Conservation (phyloP, 2,888 invertebrate species). For the Argyresthia goedartella region DNA sequence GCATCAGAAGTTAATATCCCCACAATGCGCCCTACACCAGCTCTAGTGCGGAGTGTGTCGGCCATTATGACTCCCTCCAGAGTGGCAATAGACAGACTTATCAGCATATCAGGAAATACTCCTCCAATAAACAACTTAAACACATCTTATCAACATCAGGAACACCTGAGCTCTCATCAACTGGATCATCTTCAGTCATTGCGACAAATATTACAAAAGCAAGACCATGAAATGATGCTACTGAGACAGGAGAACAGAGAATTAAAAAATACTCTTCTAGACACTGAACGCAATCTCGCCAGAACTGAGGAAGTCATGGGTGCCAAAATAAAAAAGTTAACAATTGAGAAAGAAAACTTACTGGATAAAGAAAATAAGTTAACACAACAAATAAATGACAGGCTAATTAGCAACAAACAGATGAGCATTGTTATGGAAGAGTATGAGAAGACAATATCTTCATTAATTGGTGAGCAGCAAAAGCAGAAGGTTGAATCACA, state of each 20-base stretch:
- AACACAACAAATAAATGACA: constrained; percentile 44
- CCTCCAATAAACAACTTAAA: constrained; percentile 49
- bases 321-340: constrained; percentile 41
- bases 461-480: constrained; percentile 79
- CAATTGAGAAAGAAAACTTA: constrained; percentile 37
- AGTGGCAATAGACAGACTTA: constrained; percentile 51
- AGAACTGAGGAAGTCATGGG: constrained; percentile 38
- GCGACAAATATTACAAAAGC: constrained; percentile 45
- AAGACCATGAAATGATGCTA: constrained; percentile 48
- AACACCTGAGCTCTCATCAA: constrained; percentile 29
- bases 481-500: constrained; percentile 68
- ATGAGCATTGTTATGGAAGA: constrained; percentile 81
- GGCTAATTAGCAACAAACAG: constrained; percentile 48
- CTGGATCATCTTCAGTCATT: constrained; percentile 44
- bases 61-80: constrained; percentile 51
- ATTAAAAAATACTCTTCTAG: constrained; percentile 41
- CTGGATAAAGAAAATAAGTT: constrained; percentile 39
- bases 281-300: constrained; percentile 36
- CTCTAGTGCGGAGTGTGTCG: constrained; percentile 51
- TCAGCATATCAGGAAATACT: constrained; percentile 47
- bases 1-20: constrained; percentile 20
- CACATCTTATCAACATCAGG: constrained; percentile 27
- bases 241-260: constrained; percentile 51
- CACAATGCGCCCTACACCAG: constrained; percentile 30
- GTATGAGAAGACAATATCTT: constrained; percentile 84